Base-by-base conservation (phyloP, 2,797 vertebrate genomes). In the Alcedo atthis region DNA sequence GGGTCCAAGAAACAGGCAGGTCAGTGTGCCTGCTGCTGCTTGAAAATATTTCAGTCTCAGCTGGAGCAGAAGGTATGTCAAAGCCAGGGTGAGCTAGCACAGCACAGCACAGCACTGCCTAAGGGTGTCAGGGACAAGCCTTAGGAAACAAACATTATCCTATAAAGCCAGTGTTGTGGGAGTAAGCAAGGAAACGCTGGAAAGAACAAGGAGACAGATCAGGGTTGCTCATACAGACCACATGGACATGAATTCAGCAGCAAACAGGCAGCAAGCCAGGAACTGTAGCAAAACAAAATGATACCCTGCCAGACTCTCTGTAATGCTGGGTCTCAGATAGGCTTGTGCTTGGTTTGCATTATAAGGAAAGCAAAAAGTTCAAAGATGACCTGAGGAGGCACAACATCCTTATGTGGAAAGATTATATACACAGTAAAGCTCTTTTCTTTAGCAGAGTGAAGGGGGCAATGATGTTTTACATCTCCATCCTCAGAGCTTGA, bases 231-330 rank as follows among this genome's bases (percentile, higher is more conserved):
- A 68, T 30, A 70, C 14, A n/a, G 64, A 75, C 33, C 58, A 81
- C 54, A 66, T 1, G 7, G 51, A 54, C 16, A 28, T 28, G 37
- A 84, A 73, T 22, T 69, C 81, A 69, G 73, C 7, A 5, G 80
- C 61, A 57, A 85, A 51, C 22, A 64, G 87, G 85, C 80, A 79
- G 68, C 42, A 86, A 80, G 68, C 78, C 84, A 91, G 80, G 55
- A 92, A 80, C 30, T 58, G 58, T 10, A 85, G 46, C 61, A 91
- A 91, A 92, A 77, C 40, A 32, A 77, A 84, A 51, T 19, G 42
- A 78, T 40, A 85, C 51, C 61, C 70, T 42, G 45, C 25, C 53
- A 84, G 42, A 75, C 49, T 48, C 35, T 71, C 64, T 59, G 22
- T 40, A 82, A 73, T 0, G 5, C 22, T 33, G 46, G 25, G 81